Evolutionary conservation across 2,113 vertebrate species (phyloP).

Genomic region (Hipposideros armiger): DNA sequence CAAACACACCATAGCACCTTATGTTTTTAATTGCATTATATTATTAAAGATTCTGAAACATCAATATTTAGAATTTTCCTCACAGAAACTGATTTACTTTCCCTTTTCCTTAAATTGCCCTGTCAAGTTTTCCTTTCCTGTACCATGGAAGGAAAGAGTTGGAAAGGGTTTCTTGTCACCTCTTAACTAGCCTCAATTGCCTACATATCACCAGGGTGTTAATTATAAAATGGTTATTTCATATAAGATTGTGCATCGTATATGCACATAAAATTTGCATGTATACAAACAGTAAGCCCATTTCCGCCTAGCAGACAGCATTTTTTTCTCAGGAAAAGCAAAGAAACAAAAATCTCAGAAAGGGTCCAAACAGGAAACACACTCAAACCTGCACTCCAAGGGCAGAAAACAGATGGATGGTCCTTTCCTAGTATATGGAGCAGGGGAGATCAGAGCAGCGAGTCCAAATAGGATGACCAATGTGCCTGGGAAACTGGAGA

Average conservation of each 20-base stretch:
- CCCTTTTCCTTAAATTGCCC: neutral
- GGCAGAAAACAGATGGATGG: slow-evolving; percentile 20
- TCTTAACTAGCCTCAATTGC: neutral
- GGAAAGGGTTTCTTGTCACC: neutral
- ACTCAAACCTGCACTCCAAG: neutral
- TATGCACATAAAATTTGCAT: neutral
- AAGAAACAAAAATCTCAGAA: slow-evolving; percentile 29
- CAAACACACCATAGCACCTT: neutral
- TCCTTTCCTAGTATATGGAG: neutral
- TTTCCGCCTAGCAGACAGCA: neutral
- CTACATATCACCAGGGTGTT: neutral
- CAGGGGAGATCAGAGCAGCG: neutral
- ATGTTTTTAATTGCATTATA: neutral
- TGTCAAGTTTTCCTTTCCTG: neutral
- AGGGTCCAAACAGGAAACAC: slow-evolving; percentile 56
- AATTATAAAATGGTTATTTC: slow-evolving; percentile 8
- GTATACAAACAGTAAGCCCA: neutral
- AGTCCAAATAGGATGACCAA: neutral
- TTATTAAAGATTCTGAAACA: slow-evolving; percentile 35
- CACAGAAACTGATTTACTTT: neutral
- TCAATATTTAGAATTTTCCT: neutral
- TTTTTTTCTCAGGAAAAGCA: slow-evolving; percentile 4
- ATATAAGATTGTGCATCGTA: neutral
- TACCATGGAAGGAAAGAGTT: neutral
- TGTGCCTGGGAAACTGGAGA: neutral